Evolutionary conservation across 2,888 invertebrate genomes (phyloP).

Genomic region (Hirtodrosophila cameraria): DNA sequence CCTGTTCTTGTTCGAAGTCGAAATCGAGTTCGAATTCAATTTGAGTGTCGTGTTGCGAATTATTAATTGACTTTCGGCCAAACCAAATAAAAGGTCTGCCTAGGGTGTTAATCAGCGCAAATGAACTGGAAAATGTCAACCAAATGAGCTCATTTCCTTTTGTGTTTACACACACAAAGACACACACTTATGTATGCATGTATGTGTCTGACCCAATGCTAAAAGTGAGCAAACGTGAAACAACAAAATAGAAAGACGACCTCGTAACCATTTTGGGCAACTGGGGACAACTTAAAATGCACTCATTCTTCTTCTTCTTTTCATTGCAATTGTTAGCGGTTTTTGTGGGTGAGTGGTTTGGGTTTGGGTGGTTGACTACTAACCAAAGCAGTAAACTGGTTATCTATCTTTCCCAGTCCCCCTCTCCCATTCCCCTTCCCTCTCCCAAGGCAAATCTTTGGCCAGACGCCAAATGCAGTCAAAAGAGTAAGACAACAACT

Average conservation of each 20-base stretch:
- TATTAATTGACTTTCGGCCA: constrained; percentile 66
- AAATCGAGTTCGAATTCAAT: constrained; percentile 39
- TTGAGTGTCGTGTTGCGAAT: constrained; percentile 52
- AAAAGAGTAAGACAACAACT: constrained; percentile 51
- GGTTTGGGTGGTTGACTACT: constrained; percentile 62
- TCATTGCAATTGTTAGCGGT: constrained; percentile 58
- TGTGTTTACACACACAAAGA: too few species aligned
- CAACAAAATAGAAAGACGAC: constrained; percentile 66
- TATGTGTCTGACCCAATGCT: constrained; percentile 34
- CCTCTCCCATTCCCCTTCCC: constrained; percentile 27
- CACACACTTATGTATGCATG: background rate
- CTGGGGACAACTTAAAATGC: constrained; percentile 60
- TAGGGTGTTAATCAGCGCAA: constrained; percentile 70
- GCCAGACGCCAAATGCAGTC: constrained; percentile 66
- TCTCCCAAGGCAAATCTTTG: constrained; percentile 60
- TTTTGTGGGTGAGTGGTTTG: constrained; percentile 54
- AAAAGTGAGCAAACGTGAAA: constrained; percentile 50
- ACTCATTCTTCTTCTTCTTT: constrained; percentile 60
- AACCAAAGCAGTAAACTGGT: constrained; percentile 61
- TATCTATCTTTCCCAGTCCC: constrained; percentile 25
- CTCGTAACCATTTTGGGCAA: constrained; percentile 65
- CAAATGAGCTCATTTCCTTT: constrained; percentile 76
- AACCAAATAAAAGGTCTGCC: constrained; percentile 29
- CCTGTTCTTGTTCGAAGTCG: constrained; percentile 20
- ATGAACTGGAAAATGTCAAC: constrained; percentile 77